Base-by-base conservation (phyloP, 2,113 vertebrate species). In the Bufo gargarizans region DNA sequence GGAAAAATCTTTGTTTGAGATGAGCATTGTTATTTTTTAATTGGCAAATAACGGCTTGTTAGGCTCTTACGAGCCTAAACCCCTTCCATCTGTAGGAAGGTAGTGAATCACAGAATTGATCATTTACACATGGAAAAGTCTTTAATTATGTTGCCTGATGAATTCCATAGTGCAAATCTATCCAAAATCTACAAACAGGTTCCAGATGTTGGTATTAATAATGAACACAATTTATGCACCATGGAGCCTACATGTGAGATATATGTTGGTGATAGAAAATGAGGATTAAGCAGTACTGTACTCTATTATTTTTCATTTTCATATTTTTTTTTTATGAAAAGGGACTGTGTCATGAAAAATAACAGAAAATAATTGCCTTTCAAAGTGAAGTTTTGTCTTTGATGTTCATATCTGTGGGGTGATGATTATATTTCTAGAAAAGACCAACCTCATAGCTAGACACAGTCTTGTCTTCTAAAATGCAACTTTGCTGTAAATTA, bases 171-270 rank as follows among this genome's bases (percentile, higher is more conserved):
- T 80, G 86, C 22, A 80, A 69, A 71, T 69, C 86, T 47, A 69
- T 17, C 77, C 61, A 56, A 86, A 80, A 80, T 56, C 63, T 80
- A 80, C 77, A 80, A 80, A 69, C 63, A 87, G 50, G 19, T 81
- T 87, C 77, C 86, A 87, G 77, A 86, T 86, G 74, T 86, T 86
- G 22, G 58, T 6, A 86, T 86, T 86, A 86, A 86, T 86, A 86
- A 86, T 86, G 59, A 67, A 86, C 47, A 9, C 6, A 17, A 33
- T 55, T 84, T 69, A 33, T 71, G 82, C 47, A 71, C 13, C 6
- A 13, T 14, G 12, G 63, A 50, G 81, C 61, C 22, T 67, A 83
- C 22, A 50, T 69, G 63, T 14, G 47, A 22, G 81, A 22, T 83
- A n/a, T 69, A 69, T 50, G n/a, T 50, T 17, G 61, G 22, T n/a